Evolutionary conservation across 2,113 vertebrate genomes (phyloP).

Genomic region (Dicentrarchus labrax): DNA sequence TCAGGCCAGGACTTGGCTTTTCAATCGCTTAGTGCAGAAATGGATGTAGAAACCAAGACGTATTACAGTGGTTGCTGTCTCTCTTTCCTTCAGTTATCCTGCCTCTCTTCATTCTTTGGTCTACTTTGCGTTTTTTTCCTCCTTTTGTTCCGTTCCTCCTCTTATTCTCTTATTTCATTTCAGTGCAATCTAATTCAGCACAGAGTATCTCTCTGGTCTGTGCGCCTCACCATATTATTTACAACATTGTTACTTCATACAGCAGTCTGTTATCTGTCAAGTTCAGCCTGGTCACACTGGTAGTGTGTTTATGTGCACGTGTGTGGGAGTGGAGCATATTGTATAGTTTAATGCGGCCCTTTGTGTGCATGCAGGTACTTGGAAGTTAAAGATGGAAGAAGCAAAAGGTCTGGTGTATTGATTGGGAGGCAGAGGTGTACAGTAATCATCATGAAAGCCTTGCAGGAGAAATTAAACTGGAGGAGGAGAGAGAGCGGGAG

Average conservation of each 20-base stretch:
- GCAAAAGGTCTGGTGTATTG: constrained; percentile 50
- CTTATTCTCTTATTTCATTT: constrained; percentile 3
- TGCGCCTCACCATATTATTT: constrained; percentile 15
- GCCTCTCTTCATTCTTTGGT: neutral
- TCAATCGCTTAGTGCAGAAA: neutral
- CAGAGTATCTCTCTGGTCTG: neutral
- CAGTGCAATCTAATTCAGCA: constrained; percentile 43
- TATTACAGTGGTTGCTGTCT: neutral
- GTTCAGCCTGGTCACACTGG: constrained; percentile 9
- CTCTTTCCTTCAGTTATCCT: neutral
- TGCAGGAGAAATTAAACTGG: constrained; percentile 63
- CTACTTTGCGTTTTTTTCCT: neutral
- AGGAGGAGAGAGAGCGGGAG: constrained; percentile 19
- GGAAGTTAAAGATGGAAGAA: constrained; percentile 49
- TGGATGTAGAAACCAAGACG: neutral
- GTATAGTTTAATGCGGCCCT: neutral
- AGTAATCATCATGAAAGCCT: constrained; percentile 74
- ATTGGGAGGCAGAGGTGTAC: constrained; percentile 68
- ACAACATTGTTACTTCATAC: constrained; percentile 5
- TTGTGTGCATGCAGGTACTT: constrained; percentile 33
- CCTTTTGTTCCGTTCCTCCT: neutral
- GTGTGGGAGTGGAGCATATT: neutral
- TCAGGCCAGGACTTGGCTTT: neutral
- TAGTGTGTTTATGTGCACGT: neutral
- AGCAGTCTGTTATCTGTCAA: constrained; percentile 33